These are phyloP conservation scores for Sericinus montela DNA, from an alignment of 2,888 invertebrate genomes.

Conservation along the genomic window DNA sequence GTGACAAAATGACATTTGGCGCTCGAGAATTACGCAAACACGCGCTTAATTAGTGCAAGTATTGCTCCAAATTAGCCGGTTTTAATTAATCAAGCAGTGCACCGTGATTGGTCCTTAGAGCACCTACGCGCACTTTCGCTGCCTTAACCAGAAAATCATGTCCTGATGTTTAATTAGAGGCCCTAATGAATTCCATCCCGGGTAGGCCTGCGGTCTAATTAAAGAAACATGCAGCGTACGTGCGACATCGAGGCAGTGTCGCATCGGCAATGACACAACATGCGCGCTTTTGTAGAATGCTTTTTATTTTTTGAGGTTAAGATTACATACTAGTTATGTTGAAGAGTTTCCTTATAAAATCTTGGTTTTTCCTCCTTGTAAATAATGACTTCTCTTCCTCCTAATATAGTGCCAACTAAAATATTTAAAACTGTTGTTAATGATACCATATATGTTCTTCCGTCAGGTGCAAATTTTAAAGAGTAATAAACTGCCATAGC, in stretches of 20 bases:
- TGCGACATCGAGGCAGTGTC: conserved; percentile 28
- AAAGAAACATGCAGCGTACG: conserved; percentile 34
- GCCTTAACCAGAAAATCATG: conserved; percentile 60
- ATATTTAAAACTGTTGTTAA: too few species aligned
- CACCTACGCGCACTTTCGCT: conserved; percentile 55
- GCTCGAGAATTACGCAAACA: conserved; percentile 22
- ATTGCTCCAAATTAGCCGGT: conserved; percentile 34
- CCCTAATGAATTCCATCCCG: conserved; percentile 64
- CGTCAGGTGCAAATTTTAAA: too few species aligned
- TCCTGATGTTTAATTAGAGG: conserved; percentile 62
- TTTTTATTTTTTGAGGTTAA: not conserved
- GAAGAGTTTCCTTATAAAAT: too few species aligned
- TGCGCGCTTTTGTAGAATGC: not conserved
- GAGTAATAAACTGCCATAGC: too few species aligned
- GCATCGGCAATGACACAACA: not conserved
- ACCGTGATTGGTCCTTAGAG: conserved; percentile 30
- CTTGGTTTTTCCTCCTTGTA: too few species aligned
- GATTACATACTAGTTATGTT: too few species aligned
- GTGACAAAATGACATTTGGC: conserved; percentile 23
- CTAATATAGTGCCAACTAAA: too few species aligned
- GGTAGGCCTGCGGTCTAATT: conserved; percentile 52
- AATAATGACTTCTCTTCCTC: too few species aligned
- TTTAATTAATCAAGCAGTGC: conserved; percentile 49
- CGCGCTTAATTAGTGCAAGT: conserved; percentile 40
- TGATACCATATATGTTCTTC: too few species aligned